These are phyloP conservation scores for Herminia tarsipennalis DNA, from an alignment of 2,888 invertebrate genomes.

Conservation along the genomic window DNA sequence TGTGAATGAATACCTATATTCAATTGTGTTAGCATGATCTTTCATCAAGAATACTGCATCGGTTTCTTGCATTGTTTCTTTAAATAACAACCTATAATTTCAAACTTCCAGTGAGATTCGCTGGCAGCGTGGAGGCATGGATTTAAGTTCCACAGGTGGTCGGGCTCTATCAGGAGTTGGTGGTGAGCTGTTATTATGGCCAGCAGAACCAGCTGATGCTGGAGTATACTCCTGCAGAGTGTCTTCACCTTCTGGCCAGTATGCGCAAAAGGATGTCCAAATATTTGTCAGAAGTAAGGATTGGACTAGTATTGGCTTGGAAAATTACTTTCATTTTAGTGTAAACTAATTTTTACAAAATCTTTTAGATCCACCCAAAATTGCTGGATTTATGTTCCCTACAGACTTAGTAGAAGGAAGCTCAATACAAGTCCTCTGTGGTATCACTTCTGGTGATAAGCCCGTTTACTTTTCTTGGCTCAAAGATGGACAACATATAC, in stretches of 20 bases:
- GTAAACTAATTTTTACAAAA: background rate
- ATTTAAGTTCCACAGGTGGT: constrained; percentile 57
- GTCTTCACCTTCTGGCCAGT: constrained; percentile 89
- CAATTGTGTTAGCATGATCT: too few relatives aligned
- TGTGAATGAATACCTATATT: too few relatives aligned
- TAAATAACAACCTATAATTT: background rate
- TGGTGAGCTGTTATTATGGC: constrained; percentile 81
- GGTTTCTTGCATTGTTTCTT: too few relatives aligned
- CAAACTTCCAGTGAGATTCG: constrained; percentile 66
- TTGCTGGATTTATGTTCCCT: constrained; percentile 94
- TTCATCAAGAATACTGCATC: too few relatives aligned
- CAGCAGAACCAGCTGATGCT: constrained; percentile 87
- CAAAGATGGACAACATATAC: constrained; percentile 88
- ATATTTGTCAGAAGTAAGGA: constrained; percentile 90
- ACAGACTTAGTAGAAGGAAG: constrained; percentile 93
- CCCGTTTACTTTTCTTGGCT: constrained; percentile 90
- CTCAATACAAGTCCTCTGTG: constrained; percentile 93
- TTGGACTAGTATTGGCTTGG: too few relatives aligned
- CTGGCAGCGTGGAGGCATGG: constrained; percentile 74
- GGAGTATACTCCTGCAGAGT: constrained; percentile 93
- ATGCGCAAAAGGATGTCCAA: constrained; percentile 90
- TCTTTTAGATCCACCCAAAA: constrained; percentile 90
- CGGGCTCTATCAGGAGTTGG: constrained; percentile 60
- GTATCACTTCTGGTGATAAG: constrained; percentile 90
- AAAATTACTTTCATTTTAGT: too few relatives aligned